phyloP scores from a whole-genome alignment of 1,140 invertebrate genomes.

The Thalassaphorura encarpata region DNA sequence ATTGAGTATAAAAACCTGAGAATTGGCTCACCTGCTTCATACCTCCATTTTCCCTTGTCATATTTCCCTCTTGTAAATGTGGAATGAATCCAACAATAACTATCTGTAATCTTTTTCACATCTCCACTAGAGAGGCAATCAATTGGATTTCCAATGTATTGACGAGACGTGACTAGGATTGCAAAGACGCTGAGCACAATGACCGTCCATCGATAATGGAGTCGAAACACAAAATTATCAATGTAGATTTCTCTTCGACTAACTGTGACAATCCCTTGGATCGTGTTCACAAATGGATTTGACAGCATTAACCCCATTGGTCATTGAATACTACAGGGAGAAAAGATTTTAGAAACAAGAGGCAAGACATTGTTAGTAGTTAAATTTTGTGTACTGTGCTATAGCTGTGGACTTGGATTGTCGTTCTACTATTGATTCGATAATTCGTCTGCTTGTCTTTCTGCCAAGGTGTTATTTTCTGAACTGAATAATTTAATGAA shows the following conservation, averaged over 20 bases:
- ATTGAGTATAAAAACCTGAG: background rate
- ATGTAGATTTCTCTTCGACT: constrained; percentile 17
- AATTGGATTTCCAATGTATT: constrained; percentile 61
- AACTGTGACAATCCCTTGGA: constrained; percentile 10
- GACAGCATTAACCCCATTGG: too few relatives aligned
- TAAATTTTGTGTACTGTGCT: too few relatives aligned
- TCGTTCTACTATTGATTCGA: too few relatives aligned
- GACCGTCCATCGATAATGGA: constrained; percentile 40
- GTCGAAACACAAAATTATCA: constrained; percentile 16
- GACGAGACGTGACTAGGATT: constrained; percentile 55
- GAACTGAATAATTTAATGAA: too few relatives aligned
- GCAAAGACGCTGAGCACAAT: constrained; percentile 53
- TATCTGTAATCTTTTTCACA: constrained; percentile 50
- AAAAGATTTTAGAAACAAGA: too few relatives aligned
- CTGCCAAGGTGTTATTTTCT: too few relatives aligned
- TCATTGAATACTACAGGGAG: too few relatives aligned
- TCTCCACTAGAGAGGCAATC: constrained; percentile 48
- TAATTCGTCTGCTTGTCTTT: too few relatives aligned
- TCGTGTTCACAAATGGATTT: constrained; percentile 12
- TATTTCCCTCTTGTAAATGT: constrained; percentile 52
- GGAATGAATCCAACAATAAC: constrained; percentile 65
- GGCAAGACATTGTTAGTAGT: too few relatives aligned
- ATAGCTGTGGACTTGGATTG: too few relatives aligned
- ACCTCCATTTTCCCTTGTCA: constrained; percentile 17
- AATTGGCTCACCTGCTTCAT: constrained; percentile 11